Percentiles rank a stretch among this genome's conserved stretches.
Conservation (phyloP, 2,113 vertebrate genomes). For the Ptychochromis oligacanthus region DNA sequence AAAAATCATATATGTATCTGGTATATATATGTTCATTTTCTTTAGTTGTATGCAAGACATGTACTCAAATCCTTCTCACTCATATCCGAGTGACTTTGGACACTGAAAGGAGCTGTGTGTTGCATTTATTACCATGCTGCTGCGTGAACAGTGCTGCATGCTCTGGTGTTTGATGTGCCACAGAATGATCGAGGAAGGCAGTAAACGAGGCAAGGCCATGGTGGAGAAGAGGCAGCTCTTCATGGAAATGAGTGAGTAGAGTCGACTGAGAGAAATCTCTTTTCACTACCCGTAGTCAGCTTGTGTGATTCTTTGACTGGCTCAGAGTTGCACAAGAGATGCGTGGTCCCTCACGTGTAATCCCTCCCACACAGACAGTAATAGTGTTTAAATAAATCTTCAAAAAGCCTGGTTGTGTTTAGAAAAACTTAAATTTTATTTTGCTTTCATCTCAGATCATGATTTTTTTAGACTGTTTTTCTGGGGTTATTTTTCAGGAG, state of each 20-base stretch:
- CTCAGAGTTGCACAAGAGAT: slow-evolving; percentile 18
- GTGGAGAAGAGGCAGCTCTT: slow-evolving; percentile 99
- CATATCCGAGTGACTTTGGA: slow-evolving; percentile 1
- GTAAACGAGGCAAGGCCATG: slow-evolving; percentile 92
- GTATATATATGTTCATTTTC: neutral
- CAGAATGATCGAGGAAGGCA: slow-evolving; percentile 99
- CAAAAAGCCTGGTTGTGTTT: neutral
- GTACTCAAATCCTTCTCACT: neutral
- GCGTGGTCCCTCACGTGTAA: neutral
- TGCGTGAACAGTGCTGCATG: slow-evolving; percentile 10
- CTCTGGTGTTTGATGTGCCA: slow-evolving; percentile 57
- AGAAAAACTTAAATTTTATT: neutral
- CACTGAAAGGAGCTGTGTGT: slow-evolving; percentile 5
- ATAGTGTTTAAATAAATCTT: neutral
- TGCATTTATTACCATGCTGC: neutral
- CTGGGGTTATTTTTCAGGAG: slow-evolving; percentile 77
- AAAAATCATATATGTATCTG: neutral
- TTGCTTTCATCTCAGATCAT: neutral
- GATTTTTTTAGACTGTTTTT: neutral
- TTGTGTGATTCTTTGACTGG: slow-evolving; percentile 16
- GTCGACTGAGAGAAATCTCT: slow-evolving; percentile 44
- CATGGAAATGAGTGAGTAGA: slow-evolving; percentile 98
- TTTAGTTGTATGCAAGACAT: neutral
- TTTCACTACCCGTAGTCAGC: slow-evolving; percentile 33
- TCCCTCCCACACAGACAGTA: slow-evolving; percentile 26